Evolutionary conservation across 2,113 vertebrate species (phyloP).

Genomic region (Rynchops niger): DNA sequence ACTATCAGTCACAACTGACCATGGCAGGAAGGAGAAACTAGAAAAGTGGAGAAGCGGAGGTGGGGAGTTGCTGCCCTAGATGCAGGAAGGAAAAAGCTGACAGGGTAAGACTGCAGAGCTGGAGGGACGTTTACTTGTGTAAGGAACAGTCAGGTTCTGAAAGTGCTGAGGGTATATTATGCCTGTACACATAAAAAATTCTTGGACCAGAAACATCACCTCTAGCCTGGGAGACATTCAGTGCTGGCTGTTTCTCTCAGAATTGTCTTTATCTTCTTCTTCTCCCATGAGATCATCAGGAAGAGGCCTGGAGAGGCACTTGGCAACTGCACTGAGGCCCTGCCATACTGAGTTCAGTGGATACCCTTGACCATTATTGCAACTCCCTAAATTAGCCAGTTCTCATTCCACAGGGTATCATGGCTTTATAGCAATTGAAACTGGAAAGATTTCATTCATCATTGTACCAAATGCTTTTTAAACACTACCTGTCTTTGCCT

Average conservation of each 20-base stretch:
- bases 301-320: not conserved
- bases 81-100: not conserved
- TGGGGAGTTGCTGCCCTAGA: not conserved
- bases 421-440: not conserved
- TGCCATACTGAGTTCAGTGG: not conserved
- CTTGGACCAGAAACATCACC: not conserved
- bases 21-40: not conserved
- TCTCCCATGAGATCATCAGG: not conserved
- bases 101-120: not conserved
- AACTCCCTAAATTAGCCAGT: not conserved
- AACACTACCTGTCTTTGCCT: not conserved
- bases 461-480: not conserved
- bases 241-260: not conserved
- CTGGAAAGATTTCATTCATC: not conserved
- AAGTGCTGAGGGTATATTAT: not conserved
- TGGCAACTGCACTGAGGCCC: not conserved
- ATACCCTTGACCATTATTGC: not conserved
- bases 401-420: not conserved
- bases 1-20: not conserved
- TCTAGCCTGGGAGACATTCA: not conserved
- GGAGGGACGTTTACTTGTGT: not conserved
- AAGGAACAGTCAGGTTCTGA: not conserved
- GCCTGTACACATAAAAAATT: not conserved
- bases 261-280: not conserved
- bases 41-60: not conserved